Conservation (phyloP, 2,797 vertebrate genomes). For the Rhinogobio ventralis region DNA sequence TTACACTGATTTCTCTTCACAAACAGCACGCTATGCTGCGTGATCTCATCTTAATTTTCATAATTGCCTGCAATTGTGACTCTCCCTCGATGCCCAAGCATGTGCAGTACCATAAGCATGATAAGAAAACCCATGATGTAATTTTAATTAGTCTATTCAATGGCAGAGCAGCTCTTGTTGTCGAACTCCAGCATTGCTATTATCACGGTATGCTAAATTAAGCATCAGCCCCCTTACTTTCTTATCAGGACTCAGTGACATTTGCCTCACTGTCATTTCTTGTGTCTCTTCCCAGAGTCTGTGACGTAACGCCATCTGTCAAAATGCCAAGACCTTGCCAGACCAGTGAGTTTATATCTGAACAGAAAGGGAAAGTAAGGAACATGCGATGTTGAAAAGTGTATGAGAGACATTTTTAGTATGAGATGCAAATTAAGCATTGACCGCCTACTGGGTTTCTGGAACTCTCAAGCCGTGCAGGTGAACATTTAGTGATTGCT, state of each 20-base stretch:
- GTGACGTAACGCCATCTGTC: constrained; percentile 3
- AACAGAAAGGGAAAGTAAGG: neutral
- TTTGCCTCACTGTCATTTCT: constrained; percentile 47
- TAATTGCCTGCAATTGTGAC: constrained; percentile 52
- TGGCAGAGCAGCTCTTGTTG: neutral
- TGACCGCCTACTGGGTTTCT: neutral
- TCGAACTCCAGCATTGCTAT: constrained; percentile 12
- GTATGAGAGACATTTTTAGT: neutral
- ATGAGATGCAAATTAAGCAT: neutral
- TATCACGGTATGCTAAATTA: constrained; percentile 40
- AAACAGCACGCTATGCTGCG: constrained; percentile 34
- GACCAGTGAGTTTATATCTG: constrained; percentile 22
- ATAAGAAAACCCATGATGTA: constrained; percentile 46
- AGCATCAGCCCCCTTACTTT: constrained; percentile 15
- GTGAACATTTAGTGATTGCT: neutral
- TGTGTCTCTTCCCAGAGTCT: constrained; percentile 1
- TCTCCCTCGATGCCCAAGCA: constrained; percentile 24
- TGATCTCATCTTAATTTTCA: constrained; percentile 39
- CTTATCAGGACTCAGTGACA: constrained; percentile 25
- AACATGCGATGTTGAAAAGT: neutral
- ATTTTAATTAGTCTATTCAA: constrained; percentile 51
- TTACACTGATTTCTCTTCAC: constrained; percentile 30
- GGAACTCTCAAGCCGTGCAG: neutral
- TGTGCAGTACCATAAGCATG: constrained; percentile 20
- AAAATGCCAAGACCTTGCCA: constrained; percentile 42